Evolutionary conservation across 2,797 vertebrate species (phyloP).

Genomic region (Lycodopsis pacificus): DNA sequence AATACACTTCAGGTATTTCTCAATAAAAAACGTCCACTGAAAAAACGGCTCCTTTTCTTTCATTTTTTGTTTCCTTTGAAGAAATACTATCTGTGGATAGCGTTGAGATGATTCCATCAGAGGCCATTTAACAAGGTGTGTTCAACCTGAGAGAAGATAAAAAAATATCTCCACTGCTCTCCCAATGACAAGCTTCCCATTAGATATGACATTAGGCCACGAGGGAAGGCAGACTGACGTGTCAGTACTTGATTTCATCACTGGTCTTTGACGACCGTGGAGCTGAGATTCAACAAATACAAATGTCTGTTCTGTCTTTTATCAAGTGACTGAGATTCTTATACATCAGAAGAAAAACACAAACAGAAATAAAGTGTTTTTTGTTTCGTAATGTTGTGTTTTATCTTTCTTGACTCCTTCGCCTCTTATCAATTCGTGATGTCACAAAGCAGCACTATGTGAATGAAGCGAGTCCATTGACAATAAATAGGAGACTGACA

Average conservation of each 20-base stretch:
- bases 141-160: slow-evolving; percentile 53
- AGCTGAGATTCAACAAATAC: slow-evolving; percentile 13
- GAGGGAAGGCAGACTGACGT: slow-evolving; percentile 82
- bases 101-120: slow-evolving; percentile 42
- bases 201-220: slow-evolving; percentile 49
- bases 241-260: slow-evolving; percentile 84
- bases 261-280: background rate
- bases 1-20: background rate
- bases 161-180: slow-evolving; percentile 23
- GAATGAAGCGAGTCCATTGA: slow-evolving; percentile 1
- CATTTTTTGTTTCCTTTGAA: background rate
- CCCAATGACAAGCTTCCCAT: slow-evolving; percentile 38
- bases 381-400: background rate
- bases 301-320: slow-evolving; percentile 1
- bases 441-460: slow-evolving; percentile 6
- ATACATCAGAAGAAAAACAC: background rate
- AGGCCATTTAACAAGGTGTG: slow-evolving; percentile 58
- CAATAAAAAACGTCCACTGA: background rate
- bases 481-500: background rate
- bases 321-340: background rate
- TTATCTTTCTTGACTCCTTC: background rate
- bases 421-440: slow-evolving; percentile 21
- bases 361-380: background rate
- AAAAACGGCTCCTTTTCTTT: background rate
- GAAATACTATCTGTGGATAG: background rate